phyloP scores from a whole-genome alignment of 2,888 invertebrate genomes.

The Polyploca ridens region DNA sequence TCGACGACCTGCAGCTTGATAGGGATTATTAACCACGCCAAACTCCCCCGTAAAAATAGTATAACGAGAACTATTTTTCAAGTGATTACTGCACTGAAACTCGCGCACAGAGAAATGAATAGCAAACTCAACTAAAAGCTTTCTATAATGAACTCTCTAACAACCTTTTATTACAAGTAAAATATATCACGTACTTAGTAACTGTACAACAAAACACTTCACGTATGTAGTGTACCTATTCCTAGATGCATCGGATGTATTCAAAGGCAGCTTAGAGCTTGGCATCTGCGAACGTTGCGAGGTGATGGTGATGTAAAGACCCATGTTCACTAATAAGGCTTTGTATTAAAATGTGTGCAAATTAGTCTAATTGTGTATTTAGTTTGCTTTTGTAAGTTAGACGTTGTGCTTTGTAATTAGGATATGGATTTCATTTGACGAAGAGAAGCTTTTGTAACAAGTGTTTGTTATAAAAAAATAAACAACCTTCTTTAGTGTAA shows the following conservation, averaged over 20 bases:
- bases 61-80: too few species aligned
- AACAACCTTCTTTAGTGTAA: too few species aligned
- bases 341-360: background rate
- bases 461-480: too few species aligned
- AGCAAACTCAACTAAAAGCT: background rate
- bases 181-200: background rate
- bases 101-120: background rate
- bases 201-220: background rate
- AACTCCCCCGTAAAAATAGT: too few species aligned
- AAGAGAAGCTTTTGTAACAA: too few species aligned
- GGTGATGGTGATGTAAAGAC: slow-evolving; percentile 19
- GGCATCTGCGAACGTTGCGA: slow-evolving; percentile 29
- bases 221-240: background rate
- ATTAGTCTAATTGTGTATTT: background rate
- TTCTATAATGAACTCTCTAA: background rate
- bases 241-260: slow-evolving; percentile 25
- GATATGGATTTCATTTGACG: too few species aligned
- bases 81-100: too few species aligned
- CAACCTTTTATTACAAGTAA: background rate
- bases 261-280: slow-evolving; percentile 27
- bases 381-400: background rate
- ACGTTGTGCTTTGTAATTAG: too few species aligned
- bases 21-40: too few species aligned
- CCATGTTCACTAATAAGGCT: background rate
- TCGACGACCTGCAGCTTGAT: too few species aligned